These are phyloP conservation scores for Palythoa grandiflora DNA, from an alignment of 92 coral and sea anemone species.

Conservation along the genomic window DNA sequence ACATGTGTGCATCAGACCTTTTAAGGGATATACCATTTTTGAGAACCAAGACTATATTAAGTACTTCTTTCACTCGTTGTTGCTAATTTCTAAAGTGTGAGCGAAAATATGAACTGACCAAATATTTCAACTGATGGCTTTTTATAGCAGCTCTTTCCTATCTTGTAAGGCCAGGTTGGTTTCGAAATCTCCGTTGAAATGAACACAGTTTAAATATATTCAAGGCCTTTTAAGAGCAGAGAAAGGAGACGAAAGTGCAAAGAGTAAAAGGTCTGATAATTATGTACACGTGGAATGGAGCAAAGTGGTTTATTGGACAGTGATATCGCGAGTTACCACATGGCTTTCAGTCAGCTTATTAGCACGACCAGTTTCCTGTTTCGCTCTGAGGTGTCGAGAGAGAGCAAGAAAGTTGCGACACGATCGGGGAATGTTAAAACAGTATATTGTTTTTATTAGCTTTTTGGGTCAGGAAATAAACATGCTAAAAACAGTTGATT, in stretches of 20 bases:
- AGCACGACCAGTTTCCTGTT: constrained; percentile 38
- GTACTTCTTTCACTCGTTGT: background rate
- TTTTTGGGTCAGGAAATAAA: background rate
- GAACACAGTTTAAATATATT: background rate
- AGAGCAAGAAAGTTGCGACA: background rate
- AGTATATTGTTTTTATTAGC: background rate
- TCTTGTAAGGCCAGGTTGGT: background rate
- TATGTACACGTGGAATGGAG: constrained; percentile 6
- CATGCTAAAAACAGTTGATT: background rate
- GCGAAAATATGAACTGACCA: background rate
- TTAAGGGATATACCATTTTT: no score
- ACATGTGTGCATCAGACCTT: no score
- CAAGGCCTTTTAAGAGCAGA: background rate
- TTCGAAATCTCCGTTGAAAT: background rate
- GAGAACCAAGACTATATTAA: no score
- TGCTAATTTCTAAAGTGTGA: background rate
- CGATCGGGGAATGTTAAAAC: background rate
- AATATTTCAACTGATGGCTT: background rate
- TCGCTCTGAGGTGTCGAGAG: constrained; percentile 43
- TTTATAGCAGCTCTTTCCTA: background rate
- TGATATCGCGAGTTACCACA: constrained; percentile 38
- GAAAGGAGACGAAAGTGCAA: background rate
- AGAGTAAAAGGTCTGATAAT: background rate
- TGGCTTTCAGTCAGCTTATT: constrained; percentile 47
- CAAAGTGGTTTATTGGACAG: background rate